These are phyloP conservation scores for Drosophila bocki DNA, from an alignment of 1,140 invertebrate species.

Conservation along the genomic window DNA sequence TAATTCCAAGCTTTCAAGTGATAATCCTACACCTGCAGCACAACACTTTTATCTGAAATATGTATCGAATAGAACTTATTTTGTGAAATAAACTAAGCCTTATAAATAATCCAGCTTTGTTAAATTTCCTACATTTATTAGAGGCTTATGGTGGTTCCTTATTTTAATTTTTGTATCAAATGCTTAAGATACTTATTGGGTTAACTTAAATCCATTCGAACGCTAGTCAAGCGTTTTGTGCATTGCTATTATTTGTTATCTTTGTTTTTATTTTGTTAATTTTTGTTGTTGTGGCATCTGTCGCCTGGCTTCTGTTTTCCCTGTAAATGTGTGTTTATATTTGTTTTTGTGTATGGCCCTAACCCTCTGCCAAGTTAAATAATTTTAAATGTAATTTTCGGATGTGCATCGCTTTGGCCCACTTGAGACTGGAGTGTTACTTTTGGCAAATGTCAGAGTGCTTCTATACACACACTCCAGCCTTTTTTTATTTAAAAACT, in stretches of 20 bases:
- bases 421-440: slow-evolving; percentile 75
- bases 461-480: slow-evolving; percentile 39
- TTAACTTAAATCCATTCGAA: slow-evolving; percentile 70
- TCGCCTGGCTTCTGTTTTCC: slow-evolving; percentile 68
- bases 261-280: slow-evolving; percentile 47
- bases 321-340: slow-evolving; percentile 47
- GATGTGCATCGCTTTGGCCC: slow-evolving; percentile 55
- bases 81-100: neutral
- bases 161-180: neutral
- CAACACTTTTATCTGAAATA: neutral
- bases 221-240: slow-evolving; percentile 55
- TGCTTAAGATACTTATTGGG: slow-evolving; percentile 28
- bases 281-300: slow-evolving; percentile 66
- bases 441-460: slow-evolving; percentile 63
- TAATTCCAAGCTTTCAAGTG: neutral
- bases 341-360: slow-evolving; percentile 37
- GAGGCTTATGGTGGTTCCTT: neutral
- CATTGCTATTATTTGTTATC: slow-evolving; percentile 53
- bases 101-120: too few species aligned
- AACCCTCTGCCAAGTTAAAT: slow-evolving; percentile 62
- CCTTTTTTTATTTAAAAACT: slow-evolving; percentile 1
- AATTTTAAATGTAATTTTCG: slow-evolving; percentile 78
- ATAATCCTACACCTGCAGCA: neutral
- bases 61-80: neutral
- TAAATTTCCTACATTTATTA: neutral